Evolutionary conservation across 2,888 invertebrate species (phyloP).

Genomic region (Leptinotarsa juncta): DNA sequence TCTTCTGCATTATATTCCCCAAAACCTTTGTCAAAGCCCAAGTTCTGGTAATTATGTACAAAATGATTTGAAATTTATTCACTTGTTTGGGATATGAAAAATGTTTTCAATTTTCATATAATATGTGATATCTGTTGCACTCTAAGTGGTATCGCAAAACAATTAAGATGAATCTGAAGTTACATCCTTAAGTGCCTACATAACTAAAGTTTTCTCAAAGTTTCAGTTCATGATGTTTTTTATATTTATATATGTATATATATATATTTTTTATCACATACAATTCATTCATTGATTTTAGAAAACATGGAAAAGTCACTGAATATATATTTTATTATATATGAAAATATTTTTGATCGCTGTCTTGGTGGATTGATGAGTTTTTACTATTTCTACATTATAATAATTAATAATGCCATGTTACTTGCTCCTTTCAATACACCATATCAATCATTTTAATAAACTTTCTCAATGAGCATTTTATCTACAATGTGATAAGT

Average conservation of each 20-base stretch:
- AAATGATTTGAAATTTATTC: neutral
- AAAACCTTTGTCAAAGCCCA: neutral
- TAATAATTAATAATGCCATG: too few species aligned
- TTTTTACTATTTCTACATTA: too few species aligned
- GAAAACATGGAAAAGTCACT: neutral
- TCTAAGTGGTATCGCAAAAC: constrained; percentile 1
- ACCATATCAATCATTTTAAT: too few species aligned
- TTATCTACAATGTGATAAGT: too few species aligned
- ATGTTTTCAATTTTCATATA: neutral
- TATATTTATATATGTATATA: neutral
- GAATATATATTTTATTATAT: neutral
- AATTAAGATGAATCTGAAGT: neutral
- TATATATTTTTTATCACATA: neutral
- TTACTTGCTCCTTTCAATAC: too few species aligned
- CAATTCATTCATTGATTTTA: neutral
- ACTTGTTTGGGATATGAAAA: neutral
- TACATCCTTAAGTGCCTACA: neutral
- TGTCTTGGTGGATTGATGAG: too few species aligned
- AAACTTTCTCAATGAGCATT: too few species aligned
- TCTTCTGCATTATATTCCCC: neutral
- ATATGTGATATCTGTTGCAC: neutral
- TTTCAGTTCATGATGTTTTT: neutral
- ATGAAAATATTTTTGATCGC: neutral
- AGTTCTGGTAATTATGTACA: neutral
- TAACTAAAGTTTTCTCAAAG: neutral